Base-by-base conservation (phyloP, 2,113 vertebrate genomes). In the human region DNA sequence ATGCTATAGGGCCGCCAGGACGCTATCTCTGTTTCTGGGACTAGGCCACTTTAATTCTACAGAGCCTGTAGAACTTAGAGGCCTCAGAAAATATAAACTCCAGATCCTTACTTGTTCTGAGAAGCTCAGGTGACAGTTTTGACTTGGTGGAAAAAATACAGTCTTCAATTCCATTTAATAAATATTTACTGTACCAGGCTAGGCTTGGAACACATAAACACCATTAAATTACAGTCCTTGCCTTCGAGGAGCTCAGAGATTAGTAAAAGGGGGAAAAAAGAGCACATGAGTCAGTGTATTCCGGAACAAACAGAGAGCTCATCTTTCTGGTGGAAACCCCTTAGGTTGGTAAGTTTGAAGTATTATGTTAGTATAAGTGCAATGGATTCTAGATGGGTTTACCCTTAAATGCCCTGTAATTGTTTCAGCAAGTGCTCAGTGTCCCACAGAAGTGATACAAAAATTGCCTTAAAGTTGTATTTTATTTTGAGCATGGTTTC, bases 401-500 rank as follows among this genome's bases (percentile, higher is more conserved):
- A 78, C 5, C 59, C 4, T 70, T 45, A 50, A 73, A 75, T 38
- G 6, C 3, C 14, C 16, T 68, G 52, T 13, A 64, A 25, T 88
- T 79, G 17, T 40, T n/a, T 81, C 17, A 45, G 43, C 22, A 84
- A 22, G 9, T 50, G 6, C 16, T 32, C 13, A 75, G 10, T 73
- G 43, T 32, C 64, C 22, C 17, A 66, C 6, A 93, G 38, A 92
- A 79, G 38, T 86, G n/a, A 23, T 55, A 55, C 40, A 61, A 89
- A 61, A 45, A 83, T 80, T 55, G 48, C 2, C 27, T 61, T 61
- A 50, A 13, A 55, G 23, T 59, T 25, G 0, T 72, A 38, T 85
- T 89, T 89, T 75, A 75, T 83, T 97, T 89, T 92, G 45, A 75
- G 79, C 32, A 85, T 48, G 38, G 22, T 73, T 94, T 97, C 3